A percentile compares a stretch with the other conserved stretches of the same genome.
These are phyloP conservation scores for Volucella inanis DNA, from an alignment of 2,888 invertebrate species.

Conservation along the genomic window DNA sequence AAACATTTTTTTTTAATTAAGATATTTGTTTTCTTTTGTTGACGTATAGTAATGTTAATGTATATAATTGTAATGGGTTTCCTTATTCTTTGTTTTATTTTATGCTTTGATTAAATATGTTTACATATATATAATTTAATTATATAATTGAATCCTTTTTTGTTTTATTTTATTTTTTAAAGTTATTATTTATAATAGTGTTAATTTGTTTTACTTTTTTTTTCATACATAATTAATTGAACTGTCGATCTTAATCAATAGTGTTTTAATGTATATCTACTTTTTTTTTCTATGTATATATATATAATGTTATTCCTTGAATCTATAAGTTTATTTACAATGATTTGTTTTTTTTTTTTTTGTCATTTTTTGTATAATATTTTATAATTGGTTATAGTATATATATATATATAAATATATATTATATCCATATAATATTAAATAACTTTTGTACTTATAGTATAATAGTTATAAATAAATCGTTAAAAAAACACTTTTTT, in stretches of 20 bases:
- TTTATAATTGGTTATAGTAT: conserved; percentile 58
- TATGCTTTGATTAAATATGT: conserved; percentile 65
- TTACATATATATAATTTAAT: conserved; percentile 69
- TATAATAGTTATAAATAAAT: conserved; percentile 70
- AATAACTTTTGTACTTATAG: conserved; percentile 75
- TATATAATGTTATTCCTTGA: conserved; percentile 75
- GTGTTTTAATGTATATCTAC: conserved; percentile 54
- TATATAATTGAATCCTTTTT: conserved; percentile 72
- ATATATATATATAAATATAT: conserved; percentile 67
- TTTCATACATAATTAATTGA: conserved; percentile 66
- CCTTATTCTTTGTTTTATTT: conserved; percentile 29
- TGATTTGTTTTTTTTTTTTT: conserved; percentile 48
- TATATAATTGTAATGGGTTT: conserved; percentile 66
- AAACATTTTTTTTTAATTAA: conserved; percentile 28
- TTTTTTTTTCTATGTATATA: conserved; percentile 48
- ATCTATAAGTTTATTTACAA: conserved; percentile 70
- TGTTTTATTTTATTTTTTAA: conserved; percentile 48
- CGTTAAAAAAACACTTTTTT: conserved; percentile 18
- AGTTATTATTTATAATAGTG: conserved; percentile 69
- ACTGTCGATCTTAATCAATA: conserved; percentile 71
- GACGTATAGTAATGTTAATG: conserved; percentile 61
- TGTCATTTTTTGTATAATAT: conserved; percentile 55
- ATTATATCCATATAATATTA: conserved; percentile 72
- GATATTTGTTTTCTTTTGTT: conserved; percentile 49
- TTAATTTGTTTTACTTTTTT: conserved; percentile 36